These are phyloP conservation scores for Helicolenus hilgendorfi DNA, from an alignment of 2,797 vertebrate species.

Conservation along the genomic window DNA sequence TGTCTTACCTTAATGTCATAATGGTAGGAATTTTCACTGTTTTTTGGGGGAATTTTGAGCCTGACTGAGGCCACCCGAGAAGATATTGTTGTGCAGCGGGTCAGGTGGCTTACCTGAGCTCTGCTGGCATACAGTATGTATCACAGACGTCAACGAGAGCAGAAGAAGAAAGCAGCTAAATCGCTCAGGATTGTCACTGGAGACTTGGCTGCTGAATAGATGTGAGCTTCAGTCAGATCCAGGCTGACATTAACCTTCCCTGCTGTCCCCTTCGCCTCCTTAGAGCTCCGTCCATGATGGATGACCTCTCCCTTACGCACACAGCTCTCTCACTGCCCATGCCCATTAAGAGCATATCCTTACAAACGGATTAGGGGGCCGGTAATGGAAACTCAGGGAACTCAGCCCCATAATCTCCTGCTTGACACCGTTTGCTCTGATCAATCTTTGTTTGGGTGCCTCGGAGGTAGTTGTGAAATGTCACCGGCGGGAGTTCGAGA, in stretches of 20 bases:
- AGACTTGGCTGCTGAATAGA: constrained; percentile 66
- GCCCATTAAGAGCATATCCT: constrained; percentile 72
- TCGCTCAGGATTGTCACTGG: constrained; percentile 26
- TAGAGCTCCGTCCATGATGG: constrained; percentile 69
- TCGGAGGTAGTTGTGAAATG: constrained; percentile 68
- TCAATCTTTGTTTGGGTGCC: constrained; percentile 77
- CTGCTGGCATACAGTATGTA: not conserved
- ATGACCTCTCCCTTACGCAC: constrained; percentile 58
- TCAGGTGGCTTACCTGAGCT: not conserved
- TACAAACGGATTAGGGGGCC: constrained; percentile 75
- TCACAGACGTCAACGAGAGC: constrained; percentile 29
- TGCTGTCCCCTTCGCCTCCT: constrained; percentile 41
- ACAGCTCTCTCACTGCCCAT: constrained; percentile 26
- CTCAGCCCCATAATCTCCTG: constrained; percentile 58
- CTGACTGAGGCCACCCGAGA: not conserved
- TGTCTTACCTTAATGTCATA: not conserved
- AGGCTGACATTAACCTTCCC: constrained; percentile 74
- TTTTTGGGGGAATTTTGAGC: not conserved
- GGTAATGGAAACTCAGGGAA: constrained; percentile 70
- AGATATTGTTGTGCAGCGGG: not conserved
- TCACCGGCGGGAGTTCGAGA: constrained; percentile 35
- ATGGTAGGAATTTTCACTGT: not conserved
- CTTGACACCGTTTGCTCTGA: constrained; percentile 61
- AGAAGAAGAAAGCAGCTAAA: constrained; percentile 29
- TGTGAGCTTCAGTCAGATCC: constrained; percentile 57